Base-by-base conservation (phyloP, 2,113 vertebrate species). In the Bostrychus sinensis region DNA sequence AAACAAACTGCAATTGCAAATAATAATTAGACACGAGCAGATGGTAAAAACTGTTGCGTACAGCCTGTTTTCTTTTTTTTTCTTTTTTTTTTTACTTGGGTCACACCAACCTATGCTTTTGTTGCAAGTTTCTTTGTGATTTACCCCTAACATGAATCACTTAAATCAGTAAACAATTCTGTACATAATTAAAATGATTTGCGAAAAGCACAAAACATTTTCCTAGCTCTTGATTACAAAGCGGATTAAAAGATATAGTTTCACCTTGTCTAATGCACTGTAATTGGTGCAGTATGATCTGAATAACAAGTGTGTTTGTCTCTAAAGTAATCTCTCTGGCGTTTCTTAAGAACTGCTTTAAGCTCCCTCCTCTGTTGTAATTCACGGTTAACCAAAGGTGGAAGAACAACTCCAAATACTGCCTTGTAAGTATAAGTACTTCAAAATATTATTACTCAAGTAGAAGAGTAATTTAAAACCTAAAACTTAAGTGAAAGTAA, bases 121-220 rank as follows among this genome's bases (percentile, higher is more conserved):
- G 48, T 30, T 13, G 30, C n/a, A 32, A 34, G 1, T 34, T 55
- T 32, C 28, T 54, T 59, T 69, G 32, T 26, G 36, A 4, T 48
- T 37, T 61, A 19, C 54, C 55, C n/a, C 32, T 32, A 13, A 66
- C 20, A 11, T 3, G 17, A 25, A 54, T 54, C 12, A 46, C 23
- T 26, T 46, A 25, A 63, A 36, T 23, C 17, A 11, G 30, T 51
- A 37, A 85, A 67, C 70, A 58, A 72, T 26, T 43, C 23, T 11
- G 8, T 62, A 72, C 72, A 38, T 75, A 62, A 65, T 23, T 54
- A 60, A 61, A 50, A 39, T 39, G 53, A 56, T 55, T 9, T 11
- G 50, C 22, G 58, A 46, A 23, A 39, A 22, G 32, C 28, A 22
- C 30, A 57, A 11, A 48, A 57, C 22, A 43, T 34, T 64, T 55